phyloP scores from a whole-genome alignment of 2,888 invertebrate species.

The Frankliniella intonsa region DNA sequence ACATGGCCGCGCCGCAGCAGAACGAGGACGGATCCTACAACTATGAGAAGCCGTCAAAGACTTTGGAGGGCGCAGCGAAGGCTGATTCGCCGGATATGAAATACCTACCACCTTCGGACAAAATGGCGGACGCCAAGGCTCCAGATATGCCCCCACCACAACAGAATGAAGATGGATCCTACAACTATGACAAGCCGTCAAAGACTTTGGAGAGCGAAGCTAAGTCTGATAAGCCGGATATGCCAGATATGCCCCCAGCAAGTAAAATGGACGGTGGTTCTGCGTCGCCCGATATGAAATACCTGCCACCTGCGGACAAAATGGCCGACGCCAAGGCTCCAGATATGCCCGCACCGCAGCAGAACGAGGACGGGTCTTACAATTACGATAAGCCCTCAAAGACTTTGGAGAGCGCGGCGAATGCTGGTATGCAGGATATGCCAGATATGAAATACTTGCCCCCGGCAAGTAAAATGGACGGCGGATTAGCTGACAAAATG shows the following conservation, averaged over 20 bases:
- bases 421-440: neutral
- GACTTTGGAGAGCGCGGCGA: neutral
- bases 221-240: neutral
- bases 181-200: neutral
- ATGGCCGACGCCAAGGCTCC: neutral
- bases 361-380: constrained; percentile 7
- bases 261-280: too few relatives aligned
- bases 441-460: neutral
- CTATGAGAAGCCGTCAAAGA: neutral
- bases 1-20: neutral
- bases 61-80: neutral
- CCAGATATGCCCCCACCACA: neutral
- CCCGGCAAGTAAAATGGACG: too few relatives aligned
- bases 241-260: neutral
- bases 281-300: neutral
- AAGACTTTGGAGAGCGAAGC: neutral
- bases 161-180: neutral
- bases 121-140: neutral
- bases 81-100: neutral
- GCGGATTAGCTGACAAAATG: neutral
- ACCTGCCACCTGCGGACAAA: neutral
- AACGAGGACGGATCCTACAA: neutral
- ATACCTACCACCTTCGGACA: neutral
- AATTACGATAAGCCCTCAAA: neutral
- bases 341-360: neutral